Base-by-base conservation (phyloP, 2,888 invertebrate species). In the Brachynemurus nebulosus region DNA sequence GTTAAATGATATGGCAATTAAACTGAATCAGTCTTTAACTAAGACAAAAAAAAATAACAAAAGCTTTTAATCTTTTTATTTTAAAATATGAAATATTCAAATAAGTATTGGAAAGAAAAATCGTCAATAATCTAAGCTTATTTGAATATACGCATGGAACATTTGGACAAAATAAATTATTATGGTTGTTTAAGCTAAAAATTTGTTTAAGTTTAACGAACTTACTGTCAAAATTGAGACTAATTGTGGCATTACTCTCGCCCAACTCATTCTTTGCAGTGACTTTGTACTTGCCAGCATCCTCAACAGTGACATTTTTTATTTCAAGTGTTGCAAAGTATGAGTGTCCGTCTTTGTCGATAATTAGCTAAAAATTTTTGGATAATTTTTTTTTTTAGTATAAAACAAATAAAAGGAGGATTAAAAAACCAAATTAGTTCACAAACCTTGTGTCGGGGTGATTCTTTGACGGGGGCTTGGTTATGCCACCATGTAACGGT, bases 201-300 rank as follows among this genome's bases (percentile, higher is more conserved):
- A 30, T 5, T 30, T 30, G 2, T 6, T n/a, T n/a, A n/a, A n/a
- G n/a, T n/a, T n/a, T 4, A 14, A 25, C 25, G 20, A 60, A 86
- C 91, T 89, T 78, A 95, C 95, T 93, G 80, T 92, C 92, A 74
- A 95, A 92, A 72, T 95, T 95, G 59, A 95, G 80, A 71, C 92
- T 92, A 68, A 93, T 91, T 51, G 92, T 92, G 50, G 92, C 92
- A 67, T 92, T 92, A 65, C 91, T 91, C 69, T 96, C 95, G 64
- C 96, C 96, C 59, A 93, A 79, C 70, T 93, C 91, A 72, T 93
- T 96, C 72, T 95, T 95, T 59, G 92, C 92, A 59, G 88, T 91
- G 59, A 93, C 91, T 72, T 90, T 85, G 71, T 92, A 92, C 73
- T 92, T 93, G 63, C 92, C 93, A 68, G 92, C 92, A 74, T 93